Evolutionary conservation across 2,797 vertebrate genomes (phyloP), one percentile per base, ranked within the genome.

Genomic region (Crypturellus tataupa): DNA sequence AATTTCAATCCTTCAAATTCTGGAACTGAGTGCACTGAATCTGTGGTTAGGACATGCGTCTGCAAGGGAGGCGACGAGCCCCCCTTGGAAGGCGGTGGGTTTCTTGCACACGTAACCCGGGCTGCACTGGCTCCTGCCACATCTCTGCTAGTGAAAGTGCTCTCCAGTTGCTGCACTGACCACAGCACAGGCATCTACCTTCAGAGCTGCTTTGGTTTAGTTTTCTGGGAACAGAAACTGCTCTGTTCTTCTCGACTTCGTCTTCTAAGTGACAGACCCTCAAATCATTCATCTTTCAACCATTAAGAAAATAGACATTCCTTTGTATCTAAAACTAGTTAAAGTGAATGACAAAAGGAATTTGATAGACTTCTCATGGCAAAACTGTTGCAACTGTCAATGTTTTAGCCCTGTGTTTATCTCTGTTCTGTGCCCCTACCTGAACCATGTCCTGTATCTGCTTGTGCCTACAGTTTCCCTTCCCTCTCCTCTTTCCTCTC

Each of bases 201-300:
- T 77, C 2, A 25, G 15, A 13, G 3, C 35, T 42, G 31, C 75
- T 87, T 65, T 46, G 21, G 27, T 39, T 65, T 78, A 20, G 10
- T 33, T 68, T 83, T 37, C 65, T 49, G 42, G 27, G 46, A 13
- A 81, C 46, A 85, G 76, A 91, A 49, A 18, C 6, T 62, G 0
- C 37, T 91, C 88, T 5, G 5, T 58, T 37, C 13, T 85, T 14
- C 53, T 69, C n/a, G 19, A 46, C 31, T 64, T 80, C 63, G 94
- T 65, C 76, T n/a, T 7, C n/a, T 79, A 37, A 46, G 55, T 44
- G 31, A 31, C 77, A 94, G 64, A 29, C n/a, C 16, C 27, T 59
- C 53, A 63, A 75, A 93, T 83, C 92, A 87, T 92, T 71, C 12
- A 6, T 89, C 63, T 90, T 70, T 95, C 78, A 90, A 64, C 69